phyloP scores from a whole-genome alignment of 1,140 invertebrate genomes.

The Cydia amplana region DNA sequence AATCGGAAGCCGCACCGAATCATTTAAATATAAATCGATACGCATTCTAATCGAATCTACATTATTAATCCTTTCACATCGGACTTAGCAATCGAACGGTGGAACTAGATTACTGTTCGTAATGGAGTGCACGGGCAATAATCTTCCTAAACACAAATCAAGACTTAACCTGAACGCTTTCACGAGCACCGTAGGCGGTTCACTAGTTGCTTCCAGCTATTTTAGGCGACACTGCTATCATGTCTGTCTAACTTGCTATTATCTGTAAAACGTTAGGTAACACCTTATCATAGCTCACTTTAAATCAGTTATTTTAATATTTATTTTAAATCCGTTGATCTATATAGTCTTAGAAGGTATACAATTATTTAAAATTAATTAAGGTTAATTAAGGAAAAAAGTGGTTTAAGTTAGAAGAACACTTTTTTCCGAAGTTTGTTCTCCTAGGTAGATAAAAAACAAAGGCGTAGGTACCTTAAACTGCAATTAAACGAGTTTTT shows the following conservation, averaged over 20 bases:
- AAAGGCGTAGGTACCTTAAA: no score
- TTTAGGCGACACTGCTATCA: constrained; percentile 44
- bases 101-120: constrained; percentile 69
- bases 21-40: constrained; percentile 14
- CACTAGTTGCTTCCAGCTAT: constrained; percentile 66
- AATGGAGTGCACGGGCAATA: constrained; percentile 68
- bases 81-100: constrained; percentile 42
- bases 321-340: no score
- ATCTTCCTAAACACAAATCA: constrained; percentile 77
- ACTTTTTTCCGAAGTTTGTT: no score
- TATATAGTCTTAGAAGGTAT: no score
- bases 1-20: not conserved
- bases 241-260: not conserved
- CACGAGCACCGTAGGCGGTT: constrained; percentile 72
- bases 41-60: constrained; percentile 27
- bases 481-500: no score
- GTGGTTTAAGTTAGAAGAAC: no score
- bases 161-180: constrained; percentile 73
- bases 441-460: no score
- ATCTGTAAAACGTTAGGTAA: no score
- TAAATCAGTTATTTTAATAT: no score
- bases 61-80: constrained; percentile 15
- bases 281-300: no score
- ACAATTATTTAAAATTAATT: no score
- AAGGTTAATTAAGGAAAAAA: no score